These are phyloP conservation scores for Bombylius discolor DNA, from an alignment of 2,888 invertebrate genomes.

Conservation along the genomic window DNA sequence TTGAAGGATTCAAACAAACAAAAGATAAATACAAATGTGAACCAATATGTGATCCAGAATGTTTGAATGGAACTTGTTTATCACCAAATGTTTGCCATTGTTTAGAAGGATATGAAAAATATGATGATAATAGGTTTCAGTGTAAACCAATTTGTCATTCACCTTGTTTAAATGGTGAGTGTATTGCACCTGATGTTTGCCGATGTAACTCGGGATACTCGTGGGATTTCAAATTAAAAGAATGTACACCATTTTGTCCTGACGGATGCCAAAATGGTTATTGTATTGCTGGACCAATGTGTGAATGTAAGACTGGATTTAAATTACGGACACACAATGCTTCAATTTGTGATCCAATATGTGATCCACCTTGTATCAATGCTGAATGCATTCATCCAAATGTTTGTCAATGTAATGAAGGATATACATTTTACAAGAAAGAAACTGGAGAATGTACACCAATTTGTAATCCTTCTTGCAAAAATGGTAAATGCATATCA, in stretches of 20 bases:
- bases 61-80: constrained; percentile 7
- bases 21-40: constrained; percentile 2
- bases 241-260: constrained; percentile 36
- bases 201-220: background rate
- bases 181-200: constrained; percentile 14
- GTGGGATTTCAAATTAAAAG: background rate
- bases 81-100: constrained; percentile 4
- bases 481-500: background rate
- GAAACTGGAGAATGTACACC: background rate
- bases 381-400: constrained; percentile 37
- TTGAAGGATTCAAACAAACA: constrained; percentile 12
- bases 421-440: constrained; percentile 12
- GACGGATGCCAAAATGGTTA: constrained; percentile 39
- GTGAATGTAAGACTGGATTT: constrained; percentile 14
- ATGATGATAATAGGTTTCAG: background rate
- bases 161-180: constrained; percentile 10
- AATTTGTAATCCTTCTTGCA: constrained; percentile 6
- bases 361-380: constrained; percentile 28
- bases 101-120: background rate
- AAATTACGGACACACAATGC: constrained; percentile 22
- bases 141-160: background rate
- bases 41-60: constrained; percentile 5
- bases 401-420: constrained; percentile 23
- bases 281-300: constrained; percentile 15
- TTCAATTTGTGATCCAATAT: constrained; percentile 26